These are phyloP conservation scores for Phortica magna DNA, from an alignment of 2,888 invertebrate genomes.

Conservation along the genomic window DNA sequence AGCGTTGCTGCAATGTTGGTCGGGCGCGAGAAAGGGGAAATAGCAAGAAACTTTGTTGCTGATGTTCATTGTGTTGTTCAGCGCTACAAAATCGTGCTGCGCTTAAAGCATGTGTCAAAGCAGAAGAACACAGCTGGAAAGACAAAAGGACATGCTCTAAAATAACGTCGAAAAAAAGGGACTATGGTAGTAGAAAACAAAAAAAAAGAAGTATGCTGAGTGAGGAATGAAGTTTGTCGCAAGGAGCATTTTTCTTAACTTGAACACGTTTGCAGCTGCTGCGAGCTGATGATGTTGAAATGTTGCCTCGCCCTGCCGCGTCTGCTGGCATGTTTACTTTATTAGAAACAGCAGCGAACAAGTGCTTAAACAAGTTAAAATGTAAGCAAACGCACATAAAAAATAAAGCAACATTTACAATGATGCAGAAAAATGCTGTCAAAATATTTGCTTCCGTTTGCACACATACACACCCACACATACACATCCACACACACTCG, in stretches of 20 bases:
- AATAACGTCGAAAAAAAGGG: no score
- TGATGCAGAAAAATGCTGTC: background rate
- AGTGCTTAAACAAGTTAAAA: constrained; percentile 31
- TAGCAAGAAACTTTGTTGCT: background rate
- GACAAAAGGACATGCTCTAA: background rate
- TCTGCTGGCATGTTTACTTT: background rate
- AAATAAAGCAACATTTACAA: constrained; percentile 32
- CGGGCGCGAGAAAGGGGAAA: background rate
- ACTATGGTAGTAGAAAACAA: background rate
- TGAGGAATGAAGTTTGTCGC: background rate
- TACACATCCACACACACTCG: constrained; percentile 26
- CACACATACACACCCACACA: constrained; percentile 27
- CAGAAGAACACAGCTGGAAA: background rate
- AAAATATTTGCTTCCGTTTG: constrained; percentile 33
- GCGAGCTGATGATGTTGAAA: background rate
- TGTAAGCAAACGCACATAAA: constrained; percentile 14
- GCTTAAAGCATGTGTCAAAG: constrained; percentile 20
- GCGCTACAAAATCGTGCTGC: background rate
- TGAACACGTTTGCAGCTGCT: constrained; percentile 24
- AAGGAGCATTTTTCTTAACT: background rate
- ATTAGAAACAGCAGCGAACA: constrained; percentile 6
- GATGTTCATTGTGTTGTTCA: background rate
- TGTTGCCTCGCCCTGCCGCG: background rate
- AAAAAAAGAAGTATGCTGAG: background rate
- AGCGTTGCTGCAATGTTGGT: background rate